Base-by-base conservation (phyloP, 2,113 vertebrate genomes). In the Hassar affinis region DNA sequence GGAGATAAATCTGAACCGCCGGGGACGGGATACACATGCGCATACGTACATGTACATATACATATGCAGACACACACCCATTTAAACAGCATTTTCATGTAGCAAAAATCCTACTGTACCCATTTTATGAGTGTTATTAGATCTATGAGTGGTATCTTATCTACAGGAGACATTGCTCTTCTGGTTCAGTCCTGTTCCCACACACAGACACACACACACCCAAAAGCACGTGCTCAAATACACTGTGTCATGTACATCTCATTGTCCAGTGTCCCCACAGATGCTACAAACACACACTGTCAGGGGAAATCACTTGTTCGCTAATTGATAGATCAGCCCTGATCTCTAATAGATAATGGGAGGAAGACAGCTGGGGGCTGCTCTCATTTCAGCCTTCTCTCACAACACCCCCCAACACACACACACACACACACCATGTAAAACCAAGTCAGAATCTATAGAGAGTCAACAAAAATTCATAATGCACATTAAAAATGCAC, bases 321-420 rank as follows among this genome's bases (percentile, higher is more conserved):
- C 93, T 95, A 95, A 96, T 95, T 95, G 95, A 95, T 89, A 88
- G 83, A 93, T 93, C 88, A 83, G 89, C 89, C 88, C 91, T 93
- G 91, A 89, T 91, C 81, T 61, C 92, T 95, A 93, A 95, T 93
- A 91, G 94, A 95, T 94, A 91, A 92, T 91, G 92, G 89, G n/a
- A 83, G 88, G 85, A 92, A 93, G 90, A 92, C 90, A 92, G 93
- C 94, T 93, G 92, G 90, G 57, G 61, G 22, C 56, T 33, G 35
- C 57, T 85, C 83, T 85, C 78, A n/a, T 69, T 79, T 79, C 42
- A 74, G 42, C 57, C 66, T n/a, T 18, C 66, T 15, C 61, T 7
- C 15, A 42, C 42, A 38, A 47, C 14, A 59, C 6, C 5, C 4
- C 6, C 5, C 4, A 17, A 22, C 15, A 20, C 66, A 47, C n/a